phyloP scores from a whole-genome alignment of 2,888 invertebrate genomes.

The Zaprionus lineosus region DNA sequence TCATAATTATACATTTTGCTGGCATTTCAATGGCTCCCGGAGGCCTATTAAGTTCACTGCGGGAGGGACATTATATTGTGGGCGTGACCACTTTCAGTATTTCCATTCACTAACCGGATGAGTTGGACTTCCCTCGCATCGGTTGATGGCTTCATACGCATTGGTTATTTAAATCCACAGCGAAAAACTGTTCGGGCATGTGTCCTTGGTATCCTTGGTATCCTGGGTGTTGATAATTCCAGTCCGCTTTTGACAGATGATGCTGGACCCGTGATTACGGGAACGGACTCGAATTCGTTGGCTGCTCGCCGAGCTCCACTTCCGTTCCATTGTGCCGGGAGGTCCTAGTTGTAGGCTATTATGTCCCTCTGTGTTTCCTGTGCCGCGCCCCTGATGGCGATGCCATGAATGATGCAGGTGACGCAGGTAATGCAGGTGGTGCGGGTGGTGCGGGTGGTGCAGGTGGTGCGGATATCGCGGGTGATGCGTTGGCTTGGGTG shows the following conservation, averaged over 20 bases:
- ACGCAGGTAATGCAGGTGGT: too few species aligned
- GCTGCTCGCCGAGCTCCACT: constrained; percentile 37
- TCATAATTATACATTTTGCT: constrained; percentile 35
- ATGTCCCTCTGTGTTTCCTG: constrained; percentile 49
- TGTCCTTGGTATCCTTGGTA: constrained; percentile 3
- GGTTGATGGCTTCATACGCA: constrained; percentile 12
- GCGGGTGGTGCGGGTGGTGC: too few species aligned
- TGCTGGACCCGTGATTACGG: constrained; percentile 29
- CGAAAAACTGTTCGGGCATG: constrained; percentile 5
- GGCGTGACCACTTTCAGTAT: neutral
- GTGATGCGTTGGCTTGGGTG: too few species aligned
- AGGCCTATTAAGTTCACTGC: constrained; percentile 15
- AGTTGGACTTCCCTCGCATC: neutral
- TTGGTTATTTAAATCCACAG: constrained; percentile 28
- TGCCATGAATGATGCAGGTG: constrained; percentile 1
- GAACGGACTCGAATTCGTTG: constrained; percentile 32
- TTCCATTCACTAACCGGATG: constrained; percentile 8
- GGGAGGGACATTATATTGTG: neutral
- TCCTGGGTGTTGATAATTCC: constrained; percentile 31
- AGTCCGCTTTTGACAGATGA: constrained; percentile 10
- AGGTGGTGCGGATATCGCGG: too few species aligned
- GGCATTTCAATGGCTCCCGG: constrained; percentile 1
- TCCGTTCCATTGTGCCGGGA: constrained; percentile 45
- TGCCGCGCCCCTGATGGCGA: constrained; percentile 16
- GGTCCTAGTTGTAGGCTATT: constrained; percentile 45